These are phyloP conservation scores for Siniperca obscura DNA, from an alignment of 2,797 vertebrate species.

Conservation along the genomic window DNA sequence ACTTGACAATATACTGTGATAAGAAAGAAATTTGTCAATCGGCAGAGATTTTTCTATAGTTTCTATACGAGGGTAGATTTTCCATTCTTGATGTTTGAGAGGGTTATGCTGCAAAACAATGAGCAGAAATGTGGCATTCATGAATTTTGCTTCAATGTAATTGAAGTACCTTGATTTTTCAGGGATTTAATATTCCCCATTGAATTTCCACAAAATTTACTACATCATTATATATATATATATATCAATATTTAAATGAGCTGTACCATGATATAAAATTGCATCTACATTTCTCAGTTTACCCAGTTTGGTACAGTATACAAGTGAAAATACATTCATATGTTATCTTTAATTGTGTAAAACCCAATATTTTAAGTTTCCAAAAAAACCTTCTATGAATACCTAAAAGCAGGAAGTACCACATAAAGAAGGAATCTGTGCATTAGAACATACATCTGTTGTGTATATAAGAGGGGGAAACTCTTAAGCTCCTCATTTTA, in stretches of 20 bases:
- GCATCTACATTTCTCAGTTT: neutral
- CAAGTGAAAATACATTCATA: neutral
- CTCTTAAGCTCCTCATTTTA: conserved; percentile 11
- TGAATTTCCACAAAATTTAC: neutral
- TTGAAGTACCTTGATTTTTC: neutral
- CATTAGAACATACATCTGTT: neutral
- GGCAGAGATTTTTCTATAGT: neutral
- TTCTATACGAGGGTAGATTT: neutral
- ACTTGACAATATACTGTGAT: neutral
- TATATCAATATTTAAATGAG: neutral
- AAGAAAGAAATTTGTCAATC: neutral
- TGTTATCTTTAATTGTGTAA: neutral
- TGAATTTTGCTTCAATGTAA: neutral
- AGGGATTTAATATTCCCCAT: too few species aligned
- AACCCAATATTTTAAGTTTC: neutral
- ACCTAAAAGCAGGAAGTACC: neutral
- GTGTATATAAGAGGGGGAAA: neutral
- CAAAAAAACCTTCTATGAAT: neutral
- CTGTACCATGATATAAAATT: neutral
- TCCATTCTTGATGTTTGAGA: neutral
- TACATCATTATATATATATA: neutral
- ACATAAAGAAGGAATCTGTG: neutral
- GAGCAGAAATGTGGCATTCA: neutral
- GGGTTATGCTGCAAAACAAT: neutral
- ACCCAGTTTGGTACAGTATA: neutral